Base-by-base conservation (phyloP, 2,113 vertebrate species). In the Herpetotheres cachinnans region DNA sequence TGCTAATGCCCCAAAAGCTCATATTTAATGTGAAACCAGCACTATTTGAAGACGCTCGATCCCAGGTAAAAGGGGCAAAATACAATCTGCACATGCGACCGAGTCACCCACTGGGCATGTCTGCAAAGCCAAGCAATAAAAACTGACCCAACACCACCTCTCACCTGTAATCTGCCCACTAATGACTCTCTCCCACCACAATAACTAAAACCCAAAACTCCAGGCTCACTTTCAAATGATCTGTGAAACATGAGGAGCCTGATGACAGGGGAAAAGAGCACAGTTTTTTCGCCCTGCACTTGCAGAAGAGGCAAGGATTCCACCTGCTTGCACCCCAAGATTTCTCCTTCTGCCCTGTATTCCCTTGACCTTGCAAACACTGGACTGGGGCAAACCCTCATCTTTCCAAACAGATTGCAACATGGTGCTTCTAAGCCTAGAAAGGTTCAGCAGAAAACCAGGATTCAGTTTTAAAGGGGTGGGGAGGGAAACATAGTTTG, bases 71-170 rank as follows among this genome's bases (percentile, higher is more conserved):
- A 82, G 16, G 18, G 66, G 32, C 18, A 65, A 95, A 89, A 82
- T 8, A 71, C 13, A 71, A 66, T 40, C 47, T 59, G 20, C 4
- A 9, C 11, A 3, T 5, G 27, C 0, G 0, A 49, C 32, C 10
- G 25, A 66, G 61, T 25, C 34, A 82, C 26, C 6, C 65, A 62
- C 8, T 26, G 50, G 32, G 19, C 29, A 59, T 2, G 1, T 27
- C 42, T 52, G 29, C 40, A 93, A 82, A 86, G 46, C 34, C 77
- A 79, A 38, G 55, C 16, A 69, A 22, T 5, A 30, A 82, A 66
- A 79, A 50, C 8, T 25, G 29, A 65, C 40, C 36, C 62, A 54
- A 29, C 6, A 54, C 19, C 29, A 29, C 22, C 29, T 24, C 40
- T 36, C 59, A 21, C 11, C 36, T 46, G 18, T 13, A 11, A 72